Conservation (phyloP, 2,797 vertebrate genomes). For the Nothura maculosa region DNA sequence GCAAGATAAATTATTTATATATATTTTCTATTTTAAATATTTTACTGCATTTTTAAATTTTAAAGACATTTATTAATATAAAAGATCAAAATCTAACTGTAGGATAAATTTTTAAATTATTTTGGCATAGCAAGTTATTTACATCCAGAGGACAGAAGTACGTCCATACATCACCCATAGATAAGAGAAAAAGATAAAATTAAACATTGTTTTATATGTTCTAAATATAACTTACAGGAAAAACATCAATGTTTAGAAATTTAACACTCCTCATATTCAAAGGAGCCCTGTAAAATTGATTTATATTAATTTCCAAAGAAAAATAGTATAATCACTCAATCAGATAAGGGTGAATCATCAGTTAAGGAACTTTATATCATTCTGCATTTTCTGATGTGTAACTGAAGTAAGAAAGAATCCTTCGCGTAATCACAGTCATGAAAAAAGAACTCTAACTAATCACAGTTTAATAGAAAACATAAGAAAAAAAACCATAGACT, state of each 20-base stretch:
- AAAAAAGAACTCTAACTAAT: constrained; percentile 19
- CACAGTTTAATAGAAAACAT: not conserved
- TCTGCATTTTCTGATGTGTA: not conserved
- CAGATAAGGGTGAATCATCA: not conserved
- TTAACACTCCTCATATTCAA: not conserved
- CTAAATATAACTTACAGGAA: not conserved
- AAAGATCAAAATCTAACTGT: not conserved
- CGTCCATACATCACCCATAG: not conserved
- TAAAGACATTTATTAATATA: rapidly evolving
- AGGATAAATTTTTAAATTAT: rapidly evolving
- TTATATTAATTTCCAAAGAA: not conserved
- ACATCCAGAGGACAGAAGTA: not conserved
- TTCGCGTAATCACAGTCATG: not conserved
- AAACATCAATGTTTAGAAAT: not conserved
- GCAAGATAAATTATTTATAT: not conserved
- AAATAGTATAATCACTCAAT: not conserved
- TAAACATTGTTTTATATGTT: not conserved
- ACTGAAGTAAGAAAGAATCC: not conserved
- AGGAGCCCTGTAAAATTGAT: not conserved
- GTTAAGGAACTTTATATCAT: not conserved
- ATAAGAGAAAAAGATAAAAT: not conserved
- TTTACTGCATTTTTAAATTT: not conserved
- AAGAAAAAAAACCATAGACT: not conserved
- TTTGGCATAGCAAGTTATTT: not conserved
- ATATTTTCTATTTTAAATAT: not conserved